Evolutionary conservation across 1,140 invertebrate species (phyloP), one percentile per base, ranked within the genome.

Genomic region (Bombus terrestris): DNA sequence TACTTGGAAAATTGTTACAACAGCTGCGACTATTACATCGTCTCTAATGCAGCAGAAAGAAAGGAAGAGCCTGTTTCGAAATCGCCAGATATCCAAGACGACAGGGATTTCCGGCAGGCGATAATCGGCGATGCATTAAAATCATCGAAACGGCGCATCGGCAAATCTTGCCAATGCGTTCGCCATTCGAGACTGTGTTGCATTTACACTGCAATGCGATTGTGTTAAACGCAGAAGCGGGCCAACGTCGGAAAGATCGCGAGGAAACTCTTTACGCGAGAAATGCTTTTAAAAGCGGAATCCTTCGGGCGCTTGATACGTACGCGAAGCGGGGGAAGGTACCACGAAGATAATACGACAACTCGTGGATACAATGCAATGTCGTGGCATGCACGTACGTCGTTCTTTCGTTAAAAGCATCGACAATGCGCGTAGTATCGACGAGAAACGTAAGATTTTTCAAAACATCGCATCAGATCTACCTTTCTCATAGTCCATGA

Each of bases 101-200:
- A 72, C 64, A 68, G 13, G 75, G 47, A 85, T 86, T 79, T 83
- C 68, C 66, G 64, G 47, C 37, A 1, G 15, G 15, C 37, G 72
- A 75, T 82, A 83, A 90, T 90, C 89, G 85, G 28, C 64, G 88
- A 57, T 87, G 85, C 85, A 89, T 90, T 90, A 90, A 90, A 90
- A 90, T 89, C 88, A 76, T 87, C 78, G 85, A 71, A 81, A 89
- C 47, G 81, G 35, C 64, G 79, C 72, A 87, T 89, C 85, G 86
- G 25, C 66, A 64, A 86, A 74, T 88, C 88, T 86, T 85, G 84
- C 43, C 62, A 69, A 83, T 86, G 80, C 75, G 83, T 86, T 83
- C 79, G 39, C 84, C 53, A 37, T 53, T 25, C 15, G n/a, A 57
- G 76, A 68, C 57, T 37, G 64, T 22, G 75, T 69, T 15, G 81